These are phyloP conservation scores for Trachymyrmex septentrionalis DNA, from an alignment of 1,140 invertebrate genomes.

Conservation along the genomic window DNA sequence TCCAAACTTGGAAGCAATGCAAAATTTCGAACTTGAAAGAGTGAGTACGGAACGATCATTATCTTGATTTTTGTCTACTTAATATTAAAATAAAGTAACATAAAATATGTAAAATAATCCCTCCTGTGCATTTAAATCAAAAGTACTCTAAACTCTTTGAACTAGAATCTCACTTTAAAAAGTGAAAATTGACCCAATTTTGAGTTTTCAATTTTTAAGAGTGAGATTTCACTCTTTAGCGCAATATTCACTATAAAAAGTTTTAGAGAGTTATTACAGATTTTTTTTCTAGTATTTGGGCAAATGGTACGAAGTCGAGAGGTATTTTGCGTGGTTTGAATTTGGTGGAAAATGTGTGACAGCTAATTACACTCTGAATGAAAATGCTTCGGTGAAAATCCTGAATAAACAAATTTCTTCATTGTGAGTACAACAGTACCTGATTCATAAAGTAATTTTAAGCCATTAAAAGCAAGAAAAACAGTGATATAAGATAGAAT, in stretches of 20 bases:
- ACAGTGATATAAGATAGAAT: background rate
- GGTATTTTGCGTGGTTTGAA: slow-evolving; percentile 92
- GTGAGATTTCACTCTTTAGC: no score
- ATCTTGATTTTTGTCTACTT: background rate
- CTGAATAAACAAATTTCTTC: slow-evolving; percentile 88
- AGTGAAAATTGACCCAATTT: no score
- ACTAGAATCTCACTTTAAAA: no score
- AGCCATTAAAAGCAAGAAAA: slow-evolving; percentile 2
- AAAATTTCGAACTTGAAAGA: slow-evolving; percentile 87
- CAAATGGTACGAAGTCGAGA: slow-evolving; percentile 92
- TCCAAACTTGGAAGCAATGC: slow-evolving; percentile 88
- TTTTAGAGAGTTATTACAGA: background rate
- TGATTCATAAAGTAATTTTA: background rate
- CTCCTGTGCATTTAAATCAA: background rate
- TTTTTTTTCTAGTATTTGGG: slow-evolving; percentile 89
- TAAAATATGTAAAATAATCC: background rate
- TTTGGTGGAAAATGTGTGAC: slow-evolving; percentile 92
- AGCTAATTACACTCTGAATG: slow-evolving; percentile 88
- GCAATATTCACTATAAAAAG: no score
- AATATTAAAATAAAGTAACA: background rate
- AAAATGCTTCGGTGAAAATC: slow-evolving; percentile 89
- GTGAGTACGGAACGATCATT: slow-evolving; percentile 82
- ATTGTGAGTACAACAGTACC: slow-evolving; percentile 86
- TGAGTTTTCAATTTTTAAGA: no score
- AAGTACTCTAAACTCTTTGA: background rate